Evolutionary conservation across 1,140 invertebrate species (phyloP).

Genomic region (Pseudobourletiella spinata): DNA sequence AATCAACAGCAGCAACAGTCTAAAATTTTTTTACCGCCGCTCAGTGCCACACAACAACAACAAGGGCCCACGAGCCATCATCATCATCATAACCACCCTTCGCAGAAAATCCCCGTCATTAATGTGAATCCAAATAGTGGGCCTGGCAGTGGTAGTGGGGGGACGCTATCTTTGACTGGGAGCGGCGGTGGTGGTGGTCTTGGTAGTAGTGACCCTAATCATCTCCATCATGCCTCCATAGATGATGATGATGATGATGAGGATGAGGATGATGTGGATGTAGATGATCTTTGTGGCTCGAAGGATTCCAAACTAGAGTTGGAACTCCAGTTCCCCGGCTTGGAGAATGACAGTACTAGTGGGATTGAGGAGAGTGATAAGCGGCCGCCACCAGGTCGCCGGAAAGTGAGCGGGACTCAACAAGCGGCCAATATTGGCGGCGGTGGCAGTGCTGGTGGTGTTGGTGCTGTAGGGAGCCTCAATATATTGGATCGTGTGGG

Average conservation of each 20-base stretch:
- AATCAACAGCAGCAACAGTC: slow-evolving; percentile 5
- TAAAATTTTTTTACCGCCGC: not conserved
- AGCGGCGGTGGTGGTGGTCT: not conserved
- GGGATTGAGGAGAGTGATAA: not conserved
- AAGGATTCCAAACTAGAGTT: slow-evolving; percentile 34
- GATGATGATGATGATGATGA: slow-evolving; percentile 13
- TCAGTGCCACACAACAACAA: not conserved
- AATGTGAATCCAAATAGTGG: slow-evolving; percentile 5
- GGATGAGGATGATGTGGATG: slow-evolving; percentile 25
- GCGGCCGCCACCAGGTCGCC: not conserved
- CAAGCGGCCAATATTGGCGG: not conserved
- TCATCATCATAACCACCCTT: not conserved
- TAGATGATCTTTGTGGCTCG: slow-evolving; percentile 21
- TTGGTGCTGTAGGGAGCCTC: not conserved
- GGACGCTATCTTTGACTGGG: not conserved
- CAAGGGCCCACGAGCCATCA: not conserved
- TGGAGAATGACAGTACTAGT: slow-evolving; percentile 24
- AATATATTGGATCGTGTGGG: too few relatives aligned
- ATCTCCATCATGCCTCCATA: not conserved
- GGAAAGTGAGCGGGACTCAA: slow-evolving; percentile 7
- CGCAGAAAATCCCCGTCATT: not conserved
- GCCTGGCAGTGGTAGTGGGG: not conserved
- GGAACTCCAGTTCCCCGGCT: slow-evolving; percentile 32
- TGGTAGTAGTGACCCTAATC: not conserved
- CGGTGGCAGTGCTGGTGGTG: not conserved